Evolutionary conservation across 2,797 vertebrate species (phyloP).

Genomic region (Amniataba percoides): DNA sequence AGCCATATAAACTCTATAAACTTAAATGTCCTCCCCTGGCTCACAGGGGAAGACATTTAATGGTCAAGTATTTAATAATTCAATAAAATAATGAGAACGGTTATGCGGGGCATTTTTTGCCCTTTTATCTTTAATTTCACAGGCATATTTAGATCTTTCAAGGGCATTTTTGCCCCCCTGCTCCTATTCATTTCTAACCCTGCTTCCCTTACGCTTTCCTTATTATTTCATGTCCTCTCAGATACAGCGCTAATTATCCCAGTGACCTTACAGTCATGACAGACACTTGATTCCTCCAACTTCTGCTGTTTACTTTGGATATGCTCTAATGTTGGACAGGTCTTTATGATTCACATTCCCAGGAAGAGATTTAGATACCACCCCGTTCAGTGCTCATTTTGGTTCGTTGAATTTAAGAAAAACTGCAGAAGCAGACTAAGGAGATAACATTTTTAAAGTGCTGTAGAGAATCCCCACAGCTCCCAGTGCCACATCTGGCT

Average conservation of each 20-base stretch:
- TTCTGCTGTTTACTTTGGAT: constrained; percentile 25
- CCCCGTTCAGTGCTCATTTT: neutral
- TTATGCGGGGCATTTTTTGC: constrained; percentile 47
- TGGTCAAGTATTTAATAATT: constrained; percentile 58
- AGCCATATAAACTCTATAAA: no score
- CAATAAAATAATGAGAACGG: constrained; percentile 62
- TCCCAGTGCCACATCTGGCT: constrained; percentile 83
- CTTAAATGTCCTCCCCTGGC: no score
- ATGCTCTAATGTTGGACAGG: constrained; percentile 1
- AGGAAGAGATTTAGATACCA: constrained; percentile 1
- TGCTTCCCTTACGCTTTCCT: constrained; percentile 52
- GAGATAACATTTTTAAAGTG: constrained; percentile 54
- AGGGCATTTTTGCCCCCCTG: constrained; percentile 60
- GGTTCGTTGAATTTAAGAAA: constrained; percentile 45
- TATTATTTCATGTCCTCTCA: constrained; percentile 68
- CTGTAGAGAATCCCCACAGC: constrained; percentile 73
- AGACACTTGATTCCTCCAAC: neutral
- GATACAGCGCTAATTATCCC: constrained; percentile 66
- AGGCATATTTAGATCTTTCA: constrained; percentile 55
- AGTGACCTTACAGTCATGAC: constrained; percentile 61
- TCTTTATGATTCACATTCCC: constrained; percentile 13
- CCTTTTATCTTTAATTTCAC: constrained; percentile 60
- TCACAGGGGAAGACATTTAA: constrained; percentile 39
- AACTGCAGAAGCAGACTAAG: constrained; percentile 35
- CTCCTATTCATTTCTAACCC: constrained; percentile 47